Evolutionary conservation across 2,888 invertebrate species (phyloP).

Genomic region (Pseudococcus viburni): DNA sequence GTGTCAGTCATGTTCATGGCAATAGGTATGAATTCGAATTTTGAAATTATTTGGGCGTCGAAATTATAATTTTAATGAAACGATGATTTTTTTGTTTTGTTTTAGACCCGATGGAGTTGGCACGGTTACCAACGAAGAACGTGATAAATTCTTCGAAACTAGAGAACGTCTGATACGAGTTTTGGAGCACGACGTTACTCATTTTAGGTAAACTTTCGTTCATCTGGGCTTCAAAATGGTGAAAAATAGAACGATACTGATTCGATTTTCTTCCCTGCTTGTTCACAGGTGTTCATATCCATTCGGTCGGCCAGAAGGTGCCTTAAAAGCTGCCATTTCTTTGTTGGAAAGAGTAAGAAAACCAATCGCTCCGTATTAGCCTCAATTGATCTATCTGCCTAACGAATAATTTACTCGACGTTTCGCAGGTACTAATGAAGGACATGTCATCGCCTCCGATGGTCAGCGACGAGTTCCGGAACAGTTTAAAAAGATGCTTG

Average conservation of each 20-base stretch:
- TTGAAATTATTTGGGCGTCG: neutral
- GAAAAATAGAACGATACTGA: neutral
- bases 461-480: slow-evolving; percentile 89
- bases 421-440: slow-evolving; percentile 90
- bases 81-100: slow-evolving; percentile 68
- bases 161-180: slow-evolving; percentile 94
- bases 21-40: slow-evolving; percentile 82
- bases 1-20: slow-evolving; percentile 99
- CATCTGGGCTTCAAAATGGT: neutral
- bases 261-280: neutral
- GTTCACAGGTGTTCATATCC: slow-evolving; percentile 91
- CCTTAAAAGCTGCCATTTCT: slow-evolving; percentile 95
- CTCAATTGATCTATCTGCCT: neutral
- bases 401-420: neutral
- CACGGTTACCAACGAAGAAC: slow-evolving; percentile 97
- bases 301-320: slow-evolving; percentile 98
- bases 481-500: slow-evolving; percentile 95
- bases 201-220: slow-evolving; percentile 83
- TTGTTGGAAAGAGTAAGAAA: slow-evolving; percentile 85
- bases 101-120: slow-evolving; percentile 98
- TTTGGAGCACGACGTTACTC: slow-evolving; percentile 98
- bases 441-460: slow-evolving; percentile 98
- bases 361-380: neutral
- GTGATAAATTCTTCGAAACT: slow-evolving; percentile 97
- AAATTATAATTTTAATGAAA: neutral